A percentile compares a stretch with the other conserved stretches of the same genome.
Evolutionary conservation across 2,113 vertebrate genomes (phyloP).

Genomic region (Poeciliopsis retropinna): DNA sequence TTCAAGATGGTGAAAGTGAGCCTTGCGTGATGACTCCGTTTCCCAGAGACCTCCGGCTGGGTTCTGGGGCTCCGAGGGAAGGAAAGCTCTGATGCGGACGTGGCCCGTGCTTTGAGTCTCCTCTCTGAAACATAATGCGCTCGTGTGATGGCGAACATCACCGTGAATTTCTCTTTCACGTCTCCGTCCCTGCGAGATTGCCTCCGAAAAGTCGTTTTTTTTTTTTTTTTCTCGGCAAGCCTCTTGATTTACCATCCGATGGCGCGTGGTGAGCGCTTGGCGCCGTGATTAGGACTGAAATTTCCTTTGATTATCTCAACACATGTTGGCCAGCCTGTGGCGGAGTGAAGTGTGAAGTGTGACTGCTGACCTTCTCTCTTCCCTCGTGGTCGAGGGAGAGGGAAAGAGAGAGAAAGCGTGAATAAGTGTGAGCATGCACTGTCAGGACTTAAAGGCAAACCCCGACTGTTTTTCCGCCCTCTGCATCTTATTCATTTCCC

Average conservation of each 20-base stretch:
- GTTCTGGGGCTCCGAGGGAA: conserved; percentile 33
- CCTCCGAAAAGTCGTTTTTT: conserved; percentile 22
- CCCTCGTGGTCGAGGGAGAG: conserved; percentile 25
- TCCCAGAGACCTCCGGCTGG: conserved; percentile 28
- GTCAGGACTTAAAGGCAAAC: conserved; percentile 21
- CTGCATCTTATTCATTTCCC: conserved; percentile 29
- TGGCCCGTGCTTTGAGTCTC: conserved; percentile 3
- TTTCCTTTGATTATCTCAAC: conserved; percentile 62
- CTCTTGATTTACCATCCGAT: conserved; percentile 39
- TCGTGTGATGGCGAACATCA: conserved; percentile 42
- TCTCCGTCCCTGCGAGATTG: conserved; percentile 8
- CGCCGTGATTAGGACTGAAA: conserved; percentile 61
- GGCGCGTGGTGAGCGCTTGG: conserved; percentile 11
- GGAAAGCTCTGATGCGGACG: conserved; percentile 36
- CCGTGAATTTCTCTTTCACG: conserved; percentile 6
- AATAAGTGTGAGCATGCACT: conserved; percentile 3
- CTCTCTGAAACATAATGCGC: conserved; percentile 28
- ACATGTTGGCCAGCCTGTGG: conserved; percentile 56
- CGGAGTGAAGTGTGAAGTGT: conserved; percentile 39
- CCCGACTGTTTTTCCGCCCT: conserved; percentile 28
- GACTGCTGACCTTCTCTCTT: conserved; percentile 63
- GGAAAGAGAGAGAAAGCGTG: conserved; percentile 4
- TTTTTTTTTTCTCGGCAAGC: conserved; percentile 23
- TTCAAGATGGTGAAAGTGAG: conserved; percentile 15
- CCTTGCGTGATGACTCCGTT: conserved; percentile 28